Evolutionary conservation across 1,140 invertebrate genomes (phyloP).

Genomic region (Eufriesea mexicana): DNA sequence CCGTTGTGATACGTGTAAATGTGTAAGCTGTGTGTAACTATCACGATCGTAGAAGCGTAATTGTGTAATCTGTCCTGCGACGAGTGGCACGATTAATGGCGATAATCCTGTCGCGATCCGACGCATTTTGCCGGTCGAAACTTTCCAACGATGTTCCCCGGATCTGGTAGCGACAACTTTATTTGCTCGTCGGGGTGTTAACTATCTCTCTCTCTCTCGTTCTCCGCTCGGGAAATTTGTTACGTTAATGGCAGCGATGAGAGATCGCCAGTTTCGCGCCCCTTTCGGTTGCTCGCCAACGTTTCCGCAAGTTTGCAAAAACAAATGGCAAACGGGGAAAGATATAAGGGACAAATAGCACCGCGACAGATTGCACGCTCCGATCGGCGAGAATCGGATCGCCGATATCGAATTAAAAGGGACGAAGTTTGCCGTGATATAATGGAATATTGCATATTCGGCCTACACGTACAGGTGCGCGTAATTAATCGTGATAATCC

Average conservation of each 20-base stretch:
- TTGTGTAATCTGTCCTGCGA: constrained; percentile 50
- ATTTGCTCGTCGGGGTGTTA: background rate
- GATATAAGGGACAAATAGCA: background rate
- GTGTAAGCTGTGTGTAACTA: constrained; percentile 43
- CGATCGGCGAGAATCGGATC: background rate
- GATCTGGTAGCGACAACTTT: constrained; percentile 34
- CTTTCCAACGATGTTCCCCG: constrained; percentile 24
- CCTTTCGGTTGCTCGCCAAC: background rate
- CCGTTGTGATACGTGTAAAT: constrained; percentile 44
- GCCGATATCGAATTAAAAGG: background rate
- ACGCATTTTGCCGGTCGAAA: constrained; percentile 26
- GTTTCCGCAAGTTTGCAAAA: background rate
- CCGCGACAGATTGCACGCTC: too few relatives aligned
- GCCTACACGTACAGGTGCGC: constrained; percentile 56
- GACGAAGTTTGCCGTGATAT: constrained; percentile 4
- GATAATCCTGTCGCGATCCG: constrained; percentile 38
- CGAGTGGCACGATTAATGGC: constrained; percentile 47
- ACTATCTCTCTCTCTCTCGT: background rate
- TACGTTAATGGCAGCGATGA: constrained; percentile 15
- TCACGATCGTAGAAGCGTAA: constrained; percentile 53
- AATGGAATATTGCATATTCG: constrained; percentile 57
- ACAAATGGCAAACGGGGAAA: background rate
- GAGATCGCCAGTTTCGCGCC: background rate
- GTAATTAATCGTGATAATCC: constrained; percentile 69
- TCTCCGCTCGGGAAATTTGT: constrained; percentile 26